These are phyloP conservation scores for Agelastica alni DNA, from an alignment of 2,888 invertebrate species.

Conservation along the genomic window DNA sequence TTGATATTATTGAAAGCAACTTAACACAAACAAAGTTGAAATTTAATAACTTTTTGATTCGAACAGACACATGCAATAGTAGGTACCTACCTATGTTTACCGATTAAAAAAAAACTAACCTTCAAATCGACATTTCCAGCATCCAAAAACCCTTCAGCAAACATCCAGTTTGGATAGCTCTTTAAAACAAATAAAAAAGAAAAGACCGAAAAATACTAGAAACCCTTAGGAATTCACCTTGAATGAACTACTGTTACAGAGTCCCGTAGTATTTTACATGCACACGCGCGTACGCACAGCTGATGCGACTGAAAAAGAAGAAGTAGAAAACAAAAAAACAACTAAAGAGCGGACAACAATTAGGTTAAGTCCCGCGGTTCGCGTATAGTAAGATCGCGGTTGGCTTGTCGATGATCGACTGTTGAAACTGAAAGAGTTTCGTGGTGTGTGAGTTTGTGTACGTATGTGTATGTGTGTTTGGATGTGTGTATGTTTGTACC, in stretches of 20 bases:
- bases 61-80: too few relatives aligned
- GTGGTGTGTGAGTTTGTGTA: too few relatives aligned
- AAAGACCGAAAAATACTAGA: constrained; percentile 3
- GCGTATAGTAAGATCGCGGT: constrained; percentile 20
- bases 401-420: constrained; percentile 28
- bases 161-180: not conserved
- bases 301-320: constrained; percentile 17
- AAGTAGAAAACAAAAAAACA: constrained; percentile 14
- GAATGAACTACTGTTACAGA: constrained; percentile 22
- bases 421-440: constrained; percentile 22
- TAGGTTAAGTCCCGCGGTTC: constrained; percentile 15
- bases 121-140: constrained; percentile 13
- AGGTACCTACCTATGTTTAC: too few relatives aligned
- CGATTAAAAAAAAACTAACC: constrained; percentile 20
- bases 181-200: constrained; percentile 10
- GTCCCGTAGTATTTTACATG: constrained; percentile 18
- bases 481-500: constrained; percentile 28
- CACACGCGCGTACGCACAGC: constrained; percentile 29
- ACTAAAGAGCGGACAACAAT: constrained; percentile 15
- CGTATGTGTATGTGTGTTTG: too few relatives aligned
- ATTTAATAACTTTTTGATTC: too few relatives aligned
- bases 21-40: too few relatives aligned
- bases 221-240: constrained; percentile 22
- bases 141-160: constrained; percentile 6
- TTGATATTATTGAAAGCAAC: too few relatives aligned